These are phyloP conservation scores for Semotilus atromaculatus DNA, from an alignment of 2,797 vertebrate genomes.

Conservation along the genomic window DNA sequence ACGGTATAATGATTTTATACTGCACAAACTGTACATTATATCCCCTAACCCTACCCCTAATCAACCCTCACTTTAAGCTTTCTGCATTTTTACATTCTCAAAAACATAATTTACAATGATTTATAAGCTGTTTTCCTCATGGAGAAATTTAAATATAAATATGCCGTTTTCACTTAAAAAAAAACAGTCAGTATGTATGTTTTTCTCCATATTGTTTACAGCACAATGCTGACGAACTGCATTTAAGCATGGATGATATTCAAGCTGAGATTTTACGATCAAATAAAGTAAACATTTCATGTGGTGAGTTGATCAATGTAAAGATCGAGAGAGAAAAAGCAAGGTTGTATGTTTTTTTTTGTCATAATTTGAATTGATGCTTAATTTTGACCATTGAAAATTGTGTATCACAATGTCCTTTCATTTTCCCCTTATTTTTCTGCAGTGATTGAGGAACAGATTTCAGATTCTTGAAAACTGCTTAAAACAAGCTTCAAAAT, in stretches of 20 bases:
- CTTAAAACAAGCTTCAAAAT: neutral
- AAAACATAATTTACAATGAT: neutral
- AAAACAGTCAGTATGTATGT: neutral
- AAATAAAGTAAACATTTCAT: constrained; percentile 66
- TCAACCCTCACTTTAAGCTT: neutral
- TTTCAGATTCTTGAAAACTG: constrained; percentile 16
- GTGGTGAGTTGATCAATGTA: constrained; percentile 57
- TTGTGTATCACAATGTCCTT: neutral
- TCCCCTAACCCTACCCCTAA: neutral
- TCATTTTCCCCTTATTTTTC: constrained; percentile 1
- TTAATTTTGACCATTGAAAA: neutral
- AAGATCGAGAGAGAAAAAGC: neutral
- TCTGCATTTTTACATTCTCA: neutral
- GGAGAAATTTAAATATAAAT: neutral
- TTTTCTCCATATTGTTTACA: constrained; percentile 62
- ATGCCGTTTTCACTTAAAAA: neutral
- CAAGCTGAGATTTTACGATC: constrained; percentile 77
- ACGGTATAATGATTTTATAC: neutral
- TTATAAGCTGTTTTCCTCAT: too few relatives aligned
- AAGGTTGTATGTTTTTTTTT: neutral
- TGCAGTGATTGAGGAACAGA: constrained; percentile 44
- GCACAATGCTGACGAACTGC: constrained; percentile 75
- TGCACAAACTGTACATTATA: neutral
- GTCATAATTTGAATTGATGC: neutral
- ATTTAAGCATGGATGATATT: constrained; percentile 76